Evolutionary conservation across 2,888 invertebrate species (phyloP).

Genomic region (Sthenelais limicola): DNA sequence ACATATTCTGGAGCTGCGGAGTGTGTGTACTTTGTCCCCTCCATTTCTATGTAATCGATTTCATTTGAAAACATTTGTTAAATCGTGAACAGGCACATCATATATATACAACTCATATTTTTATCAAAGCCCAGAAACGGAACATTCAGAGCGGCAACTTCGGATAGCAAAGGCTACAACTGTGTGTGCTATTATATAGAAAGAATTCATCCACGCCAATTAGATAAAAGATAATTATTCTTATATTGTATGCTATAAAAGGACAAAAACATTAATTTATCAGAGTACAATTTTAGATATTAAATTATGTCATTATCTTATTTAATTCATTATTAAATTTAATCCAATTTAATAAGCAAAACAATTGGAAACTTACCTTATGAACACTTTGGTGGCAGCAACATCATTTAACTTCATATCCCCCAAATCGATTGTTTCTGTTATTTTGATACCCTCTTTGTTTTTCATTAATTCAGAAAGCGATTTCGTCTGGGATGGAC

Average conservation of each 20-base stretch:
- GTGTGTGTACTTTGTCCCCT: neutral
- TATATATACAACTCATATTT: too few relatives aligned
- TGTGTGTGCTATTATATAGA: too few relatives aligned
- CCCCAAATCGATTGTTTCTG: slow-evolving; percentile 16
- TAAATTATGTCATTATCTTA: too few relatives aligned
- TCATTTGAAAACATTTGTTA: neutral
- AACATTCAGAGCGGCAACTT: too few relatives aligned
- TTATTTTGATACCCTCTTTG: slow-evolving; percentile 16
- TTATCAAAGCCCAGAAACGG: too few relatives aligned
- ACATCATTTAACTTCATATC: slow-evolving; percentile 14
- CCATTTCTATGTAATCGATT: slow-evolving; percentile 21
- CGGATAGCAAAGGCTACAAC: too few relatives aligned
- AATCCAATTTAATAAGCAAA: too few relatives aligned
- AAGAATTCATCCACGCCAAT: neutral
- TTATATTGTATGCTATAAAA: neutral
- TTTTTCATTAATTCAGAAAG: too few relatives aligned
- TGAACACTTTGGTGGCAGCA: slow-evolving; percentile 4
- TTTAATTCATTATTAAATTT: too few relatives aligned
- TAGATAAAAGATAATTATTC: neutral
- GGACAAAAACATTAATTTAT: neutral
- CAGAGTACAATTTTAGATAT: too few relatives aligned
- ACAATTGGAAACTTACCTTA: slow-evolving; percentile 24
- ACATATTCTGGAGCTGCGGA: neutral
- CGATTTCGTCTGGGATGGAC: too few relatives aligned
- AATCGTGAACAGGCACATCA: too few relatives aligned